Percentiles rank a stretch among this genome's conserved stretches.
Conservation (phyloP, 1,140 invertebrate genomes). For the Drosophila teissieri region DNA sequence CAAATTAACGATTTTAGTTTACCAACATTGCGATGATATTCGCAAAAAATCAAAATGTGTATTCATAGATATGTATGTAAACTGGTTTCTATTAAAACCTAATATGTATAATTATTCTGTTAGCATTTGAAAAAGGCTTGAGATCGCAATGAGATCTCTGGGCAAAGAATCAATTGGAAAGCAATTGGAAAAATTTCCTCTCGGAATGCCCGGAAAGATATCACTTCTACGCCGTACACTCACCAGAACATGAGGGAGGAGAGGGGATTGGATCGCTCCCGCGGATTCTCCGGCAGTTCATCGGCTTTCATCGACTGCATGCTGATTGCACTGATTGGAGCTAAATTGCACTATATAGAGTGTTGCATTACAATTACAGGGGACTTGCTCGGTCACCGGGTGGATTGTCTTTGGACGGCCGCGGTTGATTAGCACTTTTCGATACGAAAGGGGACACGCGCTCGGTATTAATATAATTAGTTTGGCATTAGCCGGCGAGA, state of each 20-base stretch:
- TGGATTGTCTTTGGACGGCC: slow-evolving; percentile 18
- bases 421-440: slow-evolving; percentile 60
- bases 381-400: slow-evolving; percentile 1
- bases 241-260: slow-evolving; percentile 71
- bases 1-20: background rate
- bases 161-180: background rate
- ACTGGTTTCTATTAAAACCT: background rate
- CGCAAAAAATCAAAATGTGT: background rate
- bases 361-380: slow-evolving; percentile 21
- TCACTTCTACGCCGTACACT: slow-evolving; percentile 14
- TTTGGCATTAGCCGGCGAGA: slow-evolving; percentile 53
- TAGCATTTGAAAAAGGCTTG: no score
- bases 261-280: slow-evolving; percentile 64
- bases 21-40: background rate
- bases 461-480: slow-evolving; percentile 73
- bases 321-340: slow-evolving; percentile 41
- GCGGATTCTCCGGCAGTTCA: slow-evolving; percentile 68
- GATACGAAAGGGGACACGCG: slow-evolving; percentile 56
- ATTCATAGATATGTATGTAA: background rate
- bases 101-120: background rate
- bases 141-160: background rate
- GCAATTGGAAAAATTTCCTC: background rate
- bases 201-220: background rate
- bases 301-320: slow-evolving; percentile 76
- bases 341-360: slow-evolving; percentile 37